Base-by-base conservation (phyloP, 2,113 vertebrate genomes). In the Lonchura striata region DNA sequence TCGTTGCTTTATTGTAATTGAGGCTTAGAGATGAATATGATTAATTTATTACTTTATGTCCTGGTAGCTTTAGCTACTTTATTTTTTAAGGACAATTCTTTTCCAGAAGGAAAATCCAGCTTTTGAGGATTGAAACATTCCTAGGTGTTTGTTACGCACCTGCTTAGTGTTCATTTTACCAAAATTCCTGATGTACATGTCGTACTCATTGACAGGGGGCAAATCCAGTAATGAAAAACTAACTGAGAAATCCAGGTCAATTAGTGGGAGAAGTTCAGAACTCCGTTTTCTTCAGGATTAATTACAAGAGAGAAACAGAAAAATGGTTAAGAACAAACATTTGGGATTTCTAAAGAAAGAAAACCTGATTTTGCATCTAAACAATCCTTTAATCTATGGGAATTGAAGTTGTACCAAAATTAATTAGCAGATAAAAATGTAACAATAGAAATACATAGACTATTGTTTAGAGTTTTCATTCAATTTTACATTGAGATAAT, bases 141-240 rank as follows among this genome's bases (percentile, higher is more conserved):
- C 15, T 49, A 15, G 5, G 13, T 41, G 33, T 28, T 64, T 61
- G 28, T 31, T 18, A 92, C 97, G 17, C 17, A 99, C 99, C 98
- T 99, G 99, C 76, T 98, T 99, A 31, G 99, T 99, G 88, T 99
- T 99, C 81, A 97, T 98, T 46, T 96, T 98, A 61, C 99, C 99
- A 72, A 99, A 99, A 95, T 97, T 99, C 92, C 98, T 98, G 86
- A 99, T 99, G 68, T 99, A 99, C 98, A 99, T 98, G 95, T 99
- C 99, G 2, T 99, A 99, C 71, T 99, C 99, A 84, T 98, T 99
- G 35, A 99, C 98, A 27, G 99, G 99, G 17, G 98, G 98, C 75
- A 99, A 96, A 92, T 99, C 98, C 97, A 99, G 75, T 44, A 99
- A 96, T 10, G 98, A 98, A 94, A 98, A 97, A 3, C 98, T 99